Evolutionary conservation across 2,113 vertebrate species (phyloP), one percentile per base, ranked within the genome.

Genomic region (Columba livia): DNA sequence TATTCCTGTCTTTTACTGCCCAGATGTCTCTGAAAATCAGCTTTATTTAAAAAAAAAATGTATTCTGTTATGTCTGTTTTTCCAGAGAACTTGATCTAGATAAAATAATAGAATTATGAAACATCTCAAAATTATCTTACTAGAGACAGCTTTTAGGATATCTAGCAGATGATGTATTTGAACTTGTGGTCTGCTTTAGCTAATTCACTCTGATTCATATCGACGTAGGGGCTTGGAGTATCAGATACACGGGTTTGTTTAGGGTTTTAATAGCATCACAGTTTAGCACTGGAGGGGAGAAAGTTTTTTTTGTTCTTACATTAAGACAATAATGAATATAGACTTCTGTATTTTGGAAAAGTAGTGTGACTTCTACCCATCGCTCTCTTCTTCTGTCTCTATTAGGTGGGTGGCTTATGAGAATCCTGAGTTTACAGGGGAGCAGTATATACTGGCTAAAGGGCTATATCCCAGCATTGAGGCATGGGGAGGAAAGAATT

Each of bases 341-440:
- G 7, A 40, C 6, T 36, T 31, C 11, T 79, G 10, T 66, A 5
- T 79, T 83, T 74, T 84, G 75, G 44, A 40, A 79, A 58, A 72
- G 31, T n/a, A 58, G 15, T 60, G 36, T 70, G 67, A 57, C n/a
- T 32, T 79, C 17, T 78, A 34, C n/a, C 31, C 28, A 34, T 57
- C 7, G 7, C 57, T 16, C 11, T 92, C 53, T 3, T 57, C 10
- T 71, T 85, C 13, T 50, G 13, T 88, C 74, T 90, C 58, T 94
- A 78, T 72, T 92, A 99, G 99, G 28, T 99, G 99, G 99, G 98
- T 99, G 90, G 98, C 98, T 24, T 99, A 99, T 91, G 99, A 99
- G 96, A 98, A 99, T 47, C 97, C 99, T 5, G 98, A 98, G 21
- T 99, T 99, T 96, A 98, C 98, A 1, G 99, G 99, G 38, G 99